A percentile compares a stretch with the other conserved stretches of the same genome.
Evolutionary conservation across 2,888 invertebrate genomes (phyloP).

Genomic region (Tetragonisca angustula): DNA sequence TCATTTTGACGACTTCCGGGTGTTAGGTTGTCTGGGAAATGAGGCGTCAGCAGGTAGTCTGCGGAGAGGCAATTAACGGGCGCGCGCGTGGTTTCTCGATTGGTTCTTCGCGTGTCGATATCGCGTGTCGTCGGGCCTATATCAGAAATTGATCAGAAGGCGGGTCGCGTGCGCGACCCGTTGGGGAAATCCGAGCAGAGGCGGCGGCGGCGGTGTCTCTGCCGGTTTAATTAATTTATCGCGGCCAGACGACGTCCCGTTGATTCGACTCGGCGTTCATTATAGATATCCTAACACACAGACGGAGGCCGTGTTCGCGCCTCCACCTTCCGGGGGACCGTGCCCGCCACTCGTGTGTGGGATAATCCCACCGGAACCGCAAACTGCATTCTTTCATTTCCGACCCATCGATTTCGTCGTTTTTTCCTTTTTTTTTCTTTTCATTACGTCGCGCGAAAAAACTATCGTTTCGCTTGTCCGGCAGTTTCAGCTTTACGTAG

Average conservation of each 20-base stretch:
- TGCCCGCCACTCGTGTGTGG: background rate
- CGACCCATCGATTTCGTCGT: background rate
- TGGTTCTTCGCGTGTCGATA: background rate
- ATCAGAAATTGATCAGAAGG: slow-evolving; percentile 54
- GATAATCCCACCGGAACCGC: background rate
- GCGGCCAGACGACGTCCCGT: slow-evolving; percentile 49
- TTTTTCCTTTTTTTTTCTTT: background rate
- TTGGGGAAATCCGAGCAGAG: slow-evolving; percentile 46
- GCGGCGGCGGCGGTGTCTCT: background rate
- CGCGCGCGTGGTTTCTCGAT: background rate
- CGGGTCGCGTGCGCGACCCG: slow-evolving; percentile 40
- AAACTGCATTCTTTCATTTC: background rate
- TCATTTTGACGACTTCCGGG: too few relatives aligned
- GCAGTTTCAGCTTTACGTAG: too few relatives aligned
- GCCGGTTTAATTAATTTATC: slow-evolving; percentile 67
- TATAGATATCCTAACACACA: slow-evolving; percentile 54
- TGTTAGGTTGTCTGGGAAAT: background rate
- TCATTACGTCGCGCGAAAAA: background rate
- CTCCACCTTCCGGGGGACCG: background rate
- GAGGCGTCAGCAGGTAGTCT: background rate
- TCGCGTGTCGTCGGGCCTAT: slow-evolving; percentile 22
- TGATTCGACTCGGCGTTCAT: slow-evolving; percentile 64
- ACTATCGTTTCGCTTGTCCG: too few relatives aligned
- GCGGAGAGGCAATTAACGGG: slow-evolving; percentile 13
- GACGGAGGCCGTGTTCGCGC: slow-evolving; percentile 9